These are phyloP conservation scores for Drosophila suzukii DNA, from an alignment of 1,140 invertebrate species.

Conservation along the genomic window DNA sequence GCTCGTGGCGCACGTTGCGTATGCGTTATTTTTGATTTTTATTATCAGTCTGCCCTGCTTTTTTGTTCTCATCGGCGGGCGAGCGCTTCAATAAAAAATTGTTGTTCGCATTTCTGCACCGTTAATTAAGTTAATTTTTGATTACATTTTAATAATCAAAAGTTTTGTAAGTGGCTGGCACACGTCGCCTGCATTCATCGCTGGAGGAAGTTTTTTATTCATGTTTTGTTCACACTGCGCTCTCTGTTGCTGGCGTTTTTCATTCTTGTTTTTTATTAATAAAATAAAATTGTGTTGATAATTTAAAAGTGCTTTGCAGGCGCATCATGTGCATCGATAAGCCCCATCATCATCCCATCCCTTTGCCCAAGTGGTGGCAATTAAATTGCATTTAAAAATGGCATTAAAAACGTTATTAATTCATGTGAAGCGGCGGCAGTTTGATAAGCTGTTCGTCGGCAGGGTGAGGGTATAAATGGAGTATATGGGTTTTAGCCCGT, in stretches of 20 bases:
- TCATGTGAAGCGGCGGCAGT: constrained; percentile 24
- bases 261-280: constrained; percentile 57
- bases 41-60: constrained; percentile 52
- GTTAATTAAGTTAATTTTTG: constrained; percentile 83
- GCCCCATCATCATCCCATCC: constrained; percentile 40
- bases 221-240: not conserved
- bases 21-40: constrained; percentile 77
- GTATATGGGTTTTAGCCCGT: not conserved
- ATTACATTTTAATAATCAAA: constrained; percentile 82
- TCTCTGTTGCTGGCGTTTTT: not conserved
- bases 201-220: constrained; percentile 12
- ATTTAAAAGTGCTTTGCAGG: constrained; percentile 79
- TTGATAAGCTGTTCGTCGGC: constrained; percentile 39
- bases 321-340: constrained; percentile 77
- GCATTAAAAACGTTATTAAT: constrained; percentile 64
- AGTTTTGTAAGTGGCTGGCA: constrained; percentile 57
- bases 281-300: constrained; percentile 65
- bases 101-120: constrained; percentile 49
- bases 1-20: constrained; percentile 48
- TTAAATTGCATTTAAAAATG: constrained; percentile 74
- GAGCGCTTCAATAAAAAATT: constrained; percentile 48
- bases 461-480: constrained; percentile 24
- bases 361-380: constrained; percentile 43
- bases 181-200: constrained; percentile 21
- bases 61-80: constrained; percentile 13